phyloP scores from a whole-genome alignment of 2,888 invertebrate species.

The Ariolimax columbianus region DNA sequence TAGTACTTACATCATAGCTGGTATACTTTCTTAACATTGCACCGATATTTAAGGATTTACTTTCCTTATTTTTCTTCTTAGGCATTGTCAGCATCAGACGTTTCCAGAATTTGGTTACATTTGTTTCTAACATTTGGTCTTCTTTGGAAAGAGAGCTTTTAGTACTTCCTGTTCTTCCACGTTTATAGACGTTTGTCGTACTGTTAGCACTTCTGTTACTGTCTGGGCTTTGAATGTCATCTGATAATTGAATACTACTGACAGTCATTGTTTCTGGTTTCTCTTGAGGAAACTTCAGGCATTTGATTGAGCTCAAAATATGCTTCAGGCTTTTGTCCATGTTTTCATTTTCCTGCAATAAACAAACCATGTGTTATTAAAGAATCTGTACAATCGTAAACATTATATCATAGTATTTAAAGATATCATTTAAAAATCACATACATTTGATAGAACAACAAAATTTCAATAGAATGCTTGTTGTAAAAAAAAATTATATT shows the following conservation, averaged over 20 bases:
- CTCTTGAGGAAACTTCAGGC: slow-evolving; percentile 27
- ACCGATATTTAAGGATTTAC: not conserved
- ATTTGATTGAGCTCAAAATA: slow-evolving; percentile 47
- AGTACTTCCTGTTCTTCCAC: not conserved
- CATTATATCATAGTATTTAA: no score
- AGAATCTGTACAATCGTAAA: not conserved
- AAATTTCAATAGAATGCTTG: no score
- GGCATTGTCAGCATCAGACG: slow-evolving; percentile 44
- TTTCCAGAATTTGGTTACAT: slow-evolving; percentile 41
- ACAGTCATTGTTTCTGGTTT: not conserved
- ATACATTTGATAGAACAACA: no score
- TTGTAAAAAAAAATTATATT: no score
- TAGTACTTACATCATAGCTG: not conserved
- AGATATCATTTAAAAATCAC: no score
- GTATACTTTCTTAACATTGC: not conserved
- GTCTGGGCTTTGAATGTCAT: not conserved
- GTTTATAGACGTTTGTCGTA: not conserved
- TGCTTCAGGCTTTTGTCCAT: slow-evolving; percentile 45
- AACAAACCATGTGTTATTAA: not conserved
- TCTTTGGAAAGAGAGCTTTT: not conserved
- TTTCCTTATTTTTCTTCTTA: slow-evolving; percentile 28
- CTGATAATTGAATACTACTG: not conserved
- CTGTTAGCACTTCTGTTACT: not conserved
- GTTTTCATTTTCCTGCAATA: slow-evolving; percentile 28
- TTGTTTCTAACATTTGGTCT: slow-evolving; percentile 8